Evolutionary conservation across 2,113 vertebrate genomes (phyloP).

Genomic region (Pachyramphus minor): DNA sequence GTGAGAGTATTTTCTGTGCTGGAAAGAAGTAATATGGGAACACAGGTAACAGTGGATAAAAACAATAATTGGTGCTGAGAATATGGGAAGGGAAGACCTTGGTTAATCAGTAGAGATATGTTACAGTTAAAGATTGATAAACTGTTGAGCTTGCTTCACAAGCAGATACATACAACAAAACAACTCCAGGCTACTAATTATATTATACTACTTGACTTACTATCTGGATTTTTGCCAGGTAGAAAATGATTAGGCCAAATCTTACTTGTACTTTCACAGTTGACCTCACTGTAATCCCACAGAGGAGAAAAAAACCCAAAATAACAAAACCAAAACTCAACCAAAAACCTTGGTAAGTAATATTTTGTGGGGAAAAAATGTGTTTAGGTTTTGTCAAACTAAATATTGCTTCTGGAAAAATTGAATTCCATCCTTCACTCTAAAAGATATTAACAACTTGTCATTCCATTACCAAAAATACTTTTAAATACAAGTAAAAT

Average conservation of each 20-base stretch:
- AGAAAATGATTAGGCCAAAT: slow-evolving; percentile 19
- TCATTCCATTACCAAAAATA: neutral
- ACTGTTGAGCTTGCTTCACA: neutral
- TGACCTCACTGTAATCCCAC: slow-evolving; percentile 35
- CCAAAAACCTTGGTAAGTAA: neutral
- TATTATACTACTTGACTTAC: neutral
- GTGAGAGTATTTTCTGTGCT: neutral
- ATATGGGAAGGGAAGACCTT: neutral
- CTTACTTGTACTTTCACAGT: slow-evolving; percentile 36
- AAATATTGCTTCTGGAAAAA: neutral
- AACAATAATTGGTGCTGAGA: neutral
- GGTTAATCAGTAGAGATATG: slow-evolving; percentile 18
- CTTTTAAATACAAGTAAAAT: neutral
- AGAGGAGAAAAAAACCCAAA: neutral
- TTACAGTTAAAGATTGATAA: neutral
- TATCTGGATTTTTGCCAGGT: slow-evolving; percentile 30
- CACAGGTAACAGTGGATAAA: neutral
- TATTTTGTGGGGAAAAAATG: neutral
- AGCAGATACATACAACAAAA: neutral
- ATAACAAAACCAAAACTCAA: neutral
- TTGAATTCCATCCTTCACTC: neutral
- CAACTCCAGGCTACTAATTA: neutral
- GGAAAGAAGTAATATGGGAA: neutral
- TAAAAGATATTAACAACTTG: neutral
- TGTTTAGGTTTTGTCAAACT: neutral